Evolutionary conservation across 2,797 vertebrate species (phyloP), one percentile per base, ranked within the genome.

Genomic region (Borostomias antarcticus): DNA sequence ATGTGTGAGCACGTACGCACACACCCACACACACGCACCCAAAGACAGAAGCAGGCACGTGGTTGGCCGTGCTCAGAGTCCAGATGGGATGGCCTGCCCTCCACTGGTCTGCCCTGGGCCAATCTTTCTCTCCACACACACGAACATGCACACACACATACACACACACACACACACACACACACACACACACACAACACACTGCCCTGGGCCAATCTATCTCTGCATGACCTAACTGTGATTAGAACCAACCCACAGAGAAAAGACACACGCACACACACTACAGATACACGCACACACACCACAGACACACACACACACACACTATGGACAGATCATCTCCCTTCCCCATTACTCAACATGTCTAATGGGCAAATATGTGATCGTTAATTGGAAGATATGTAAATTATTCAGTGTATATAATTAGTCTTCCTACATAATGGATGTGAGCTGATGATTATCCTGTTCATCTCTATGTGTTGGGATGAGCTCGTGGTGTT

Each of bases 81-180:
- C 88, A 89, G 87, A 89, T 89, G 85, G 81, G 83, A 86, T 73
- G 80, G 81, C 82, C 81, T 72, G 68, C 74, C 72, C 78, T 68
- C 69, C 58, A 62, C 81, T 73, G 82, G 85, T 82, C 74, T 85
- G 83, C 83, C 78, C 51, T 57, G 45, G 74, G 83, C 78, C 69
- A 21, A 69, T 45, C 28, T 35, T 32, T 58, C 56, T 58, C 30
- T 32, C 85, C 85, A 79, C n/a, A n/a, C n/a, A n/a, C n/a, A n/a
- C n/a, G n/a, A n/a, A n/a, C n/a, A n/a, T n/a, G n/a, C n/a, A n/a
- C n/a, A n/a, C n/a, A n/a, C n/a, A n/a, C n/a, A n/a, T n/a, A n/a
- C n/a, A n/a, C n/a, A n/a, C n/a, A n/a, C n/a, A n/a, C n/a, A n/a
- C n/a, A n/a, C n/a, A n/a, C n/a, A n/a, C n/a, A n/a, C n/a, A n/a